A percentile compares a stretch with the other conserved stretches of the same genome.
Evolutionary conservation across 1,140 invertebrate species (phyloP).

Genomic region (Drosophila setifemur): DNA sequence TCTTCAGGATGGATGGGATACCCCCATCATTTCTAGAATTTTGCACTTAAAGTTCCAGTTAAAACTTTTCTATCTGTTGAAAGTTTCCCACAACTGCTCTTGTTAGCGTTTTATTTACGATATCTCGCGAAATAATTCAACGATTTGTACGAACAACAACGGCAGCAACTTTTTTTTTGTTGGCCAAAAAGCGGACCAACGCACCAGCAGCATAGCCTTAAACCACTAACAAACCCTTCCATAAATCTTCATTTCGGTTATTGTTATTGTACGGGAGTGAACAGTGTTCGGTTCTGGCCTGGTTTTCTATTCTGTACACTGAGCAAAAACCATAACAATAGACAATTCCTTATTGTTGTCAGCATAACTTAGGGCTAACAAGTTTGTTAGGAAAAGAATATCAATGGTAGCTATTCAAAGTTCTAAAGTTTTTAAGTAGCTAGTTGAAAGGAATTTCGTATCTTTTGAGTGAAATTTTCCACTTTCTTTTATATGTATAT

Average conservation of each 20-base stretch:
- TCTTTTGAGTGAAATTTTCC: no score
- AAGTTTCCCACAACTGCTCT: slow-evolving; percentile 27
- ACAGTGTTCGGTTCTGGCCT: slow-evolving; percentile 11
- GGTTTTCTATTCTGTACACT: slow-evolving; percentile 2
- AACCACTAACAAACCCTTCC: slow-evolving; percentile 64
- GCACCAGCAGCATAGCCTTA: background rate
- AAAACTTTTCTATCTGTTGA: slow-evolving; percentile 24
- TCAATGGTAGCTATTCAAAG: no score
- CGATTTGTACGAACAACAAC: slow-evolving; percentile 40
- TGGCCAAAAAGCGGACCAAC: slow-evolving; percentile 18
- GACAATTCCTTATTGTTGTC: no score
- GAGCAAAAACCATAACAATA: background rate
- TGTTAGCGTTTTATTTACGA: slow-evolving; percentile 40
- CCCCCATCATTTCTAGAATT: slow-evolving; percentile 13
- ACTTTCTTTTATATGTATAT: no score
- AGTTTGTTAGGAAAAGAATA: no score
- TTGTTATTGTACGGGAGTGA: slow-evolving; percentile 59
- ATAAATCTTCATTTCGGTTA: slow-evolving; percentile 79
- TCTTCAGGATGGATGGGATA: background rate
- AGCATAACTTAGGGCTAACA: no score
- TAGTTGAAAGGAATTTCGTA: no score
- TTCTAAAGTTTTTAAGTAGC: no score
- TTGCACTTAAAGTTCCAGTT: slow-evolving; percentile 17
- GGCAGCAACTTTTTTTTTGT: slow-evolving; percentile 14
- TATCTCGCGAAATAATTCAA: slow-evolving; percentile 45